phyloP scores from a whole-genome alignment of 2,888 invertebrate species.

The Noctua pronuba region DNA sequence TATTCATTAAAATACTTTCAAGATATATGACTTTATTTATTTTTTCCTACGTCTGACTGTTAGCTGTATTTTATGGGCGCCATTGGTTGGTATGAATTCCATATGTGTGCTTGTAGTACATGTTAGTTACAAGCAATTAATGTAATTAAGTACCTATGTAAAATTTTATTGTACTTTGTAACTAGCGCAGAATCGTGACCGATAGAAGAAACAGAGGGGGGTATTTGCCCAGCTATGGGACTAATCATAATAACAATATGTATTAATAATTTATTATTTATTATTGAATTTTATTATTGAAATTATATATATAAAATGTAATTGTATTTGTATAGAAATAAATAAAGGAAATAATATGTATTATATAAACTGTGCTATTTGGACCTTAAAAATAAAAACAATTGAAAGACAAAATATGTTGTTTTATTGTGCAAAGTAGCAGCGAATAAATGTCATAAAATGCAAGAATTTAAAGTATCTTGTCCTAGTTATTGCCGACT shows the following conservation, averaged over 20 bases:
- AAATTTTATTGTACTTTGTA: not conserved
- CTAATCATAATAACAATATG: too few species aligned
- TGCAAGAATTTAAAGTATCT: not conserved
- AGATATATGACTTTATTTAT: conserved; percentile 75
- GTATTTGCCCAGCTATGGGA: not conserved
- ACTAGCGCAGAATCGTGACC: not conserved
- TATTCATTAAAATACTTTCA: conserved; percentile 75
- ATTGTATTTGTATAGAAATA: too few species aligned
- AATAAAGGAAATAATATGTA: too few species aligned
- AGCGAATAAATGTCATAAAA: not conserved
- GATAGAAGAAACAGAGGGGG: not conserved
- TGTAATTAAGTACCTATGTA: not conserved
- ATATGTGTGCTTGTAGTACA: not conserved
- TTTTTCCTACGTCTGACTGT: conserved; percentile 51
- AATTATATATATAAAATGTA: too few species aligned
- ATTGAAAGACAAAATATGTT: not conserved
- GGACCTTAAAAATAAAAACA: too few species aligned
- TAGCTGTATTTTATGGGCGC: conserved; percentile 31
- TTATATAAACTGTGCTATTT: too few species aligned
- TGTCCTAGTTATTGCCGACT: not conserved
- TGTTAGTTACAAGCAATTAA: not conserved
- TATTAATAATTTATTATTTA: too few species aligned
- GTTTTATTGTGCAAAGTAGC: not conserved
- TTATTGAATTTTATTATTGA: too few species aligned
- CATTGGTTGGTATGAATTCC: conserved; percentile 8